Conservation (phyloP, 2,113 vertebrate genomes). For the Quiscalus mexicanus region DNA sequence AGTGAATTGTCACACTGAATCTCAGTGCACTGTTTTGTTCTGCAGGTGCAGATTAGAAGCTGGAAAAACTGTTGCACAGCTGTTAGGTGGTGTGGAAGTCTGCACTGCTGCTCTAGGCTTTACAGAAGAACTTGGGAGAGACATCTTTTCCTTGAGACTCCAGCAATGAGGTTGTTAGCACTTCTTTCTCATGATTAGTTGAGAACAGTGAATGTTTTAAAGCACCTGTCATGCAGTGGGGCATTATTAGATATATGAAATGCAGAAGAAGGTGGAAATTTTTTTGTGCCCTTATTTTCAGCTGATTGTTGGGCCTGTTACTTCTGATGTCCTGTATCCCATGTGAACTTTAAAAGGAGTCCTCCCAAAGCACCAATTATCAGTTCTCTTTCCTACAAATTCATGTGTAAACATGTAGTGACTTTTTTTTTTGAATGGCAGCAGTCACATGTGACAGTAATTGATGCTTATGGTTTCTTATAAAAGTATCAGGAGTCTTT, state of each 20-base stretch:
- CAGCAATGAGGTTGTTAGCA: not conserved
- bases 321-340: not conserved
- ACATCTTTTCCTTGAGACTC: not conserved
- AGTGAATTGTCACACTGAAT: not conserved
- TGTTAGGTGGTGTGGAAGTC: not conserved
- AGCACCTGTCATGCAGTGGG: not conserved
- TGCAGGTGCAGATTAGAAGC: not conserved
- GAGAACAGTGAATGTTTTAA: not conserved
- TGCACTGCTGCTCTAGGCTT: not conserved
- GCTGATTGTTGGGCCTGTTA: not conserved
- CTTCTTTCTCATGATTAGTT: not conserved
- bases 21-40: not conserved
- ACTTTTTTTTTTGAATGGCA: not conserved
- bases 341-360: not conserved
- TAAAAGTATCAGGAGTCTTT: not conserved
- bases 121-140: not conserved
- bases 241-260: not conserved
- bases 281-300: not conserved
- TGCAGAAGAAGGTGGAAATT: not conserved
- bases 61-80: fast-evolving
- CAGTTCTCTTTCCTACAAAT: not conserved
- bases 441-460: not conserved
- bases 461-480: not conserved
- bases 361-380: not conserved
- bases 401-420: not conserved